Evolutionary conservation across 2,113 vertebrate genomes (phyloP), one percentile per base, ranked within the genome.

Genomic region (Vulpes lagopus): DNA sequence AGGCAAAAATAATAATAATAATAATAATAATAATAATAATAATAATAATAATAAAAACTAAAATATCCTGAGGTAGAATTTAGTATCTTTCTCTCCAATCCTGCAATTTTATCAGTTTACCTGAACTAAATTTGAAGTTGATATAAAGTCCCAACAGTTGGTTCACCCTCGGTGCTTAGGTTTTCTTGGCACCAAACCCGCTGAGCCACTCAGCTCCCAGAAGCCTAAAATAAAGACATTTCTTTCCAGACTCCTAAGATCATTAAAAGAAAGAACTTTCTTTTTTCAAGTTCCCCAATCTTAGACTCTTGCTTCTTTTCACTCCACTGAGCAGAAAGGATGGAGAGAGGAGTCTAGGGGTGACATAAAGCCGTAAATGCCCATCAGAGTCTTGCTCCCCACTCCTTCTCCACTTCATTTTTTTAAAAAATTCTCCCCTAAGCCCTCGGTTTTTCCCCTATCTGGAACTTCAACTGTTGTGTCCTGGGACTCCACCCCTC

Each of bases 71-170:
- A 57, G 30, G 16, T 67, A 82, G 35, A 92, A 32, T 67, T 93
- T 59, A 59, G 22, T 30, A 15, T 30, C 35, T 65, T 96, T 83
- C 23, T 65, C 83, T 89, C 15, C 20, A 30, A 96, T 30, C 30
- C 17, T 74, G 15, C 16, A 15, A n/a, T 27, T 92, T 35, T 87
- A 57, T 57, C 49, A 59, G 57, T 65, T 89, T 59, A 65, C 65
- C 49, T n/a, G 32, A n/a, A 69, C 27, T 22, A 25, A 96, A 88
- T 92, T 96, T 88, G n/a, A 82, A 78, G 22, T 89, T 35, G 27
- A 62, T 65, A 27, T 57, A 30, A 64, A 81, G 57, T 5, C 57
- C n/a, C 20, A 73, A 23, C 3, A 19, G 55, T 81, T 79, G 38
- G 25, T 71, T 55, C 71, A 73, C 81, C 51, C 83, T 73, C 64